A percentile compares a stretch with the other conserved stretches of the same genome.
These are phyloP conservation scores for Malacosoma neustria DNA, from an alignment of 2,888 invertebrate species.

Conservation along the genomic window DNA sequence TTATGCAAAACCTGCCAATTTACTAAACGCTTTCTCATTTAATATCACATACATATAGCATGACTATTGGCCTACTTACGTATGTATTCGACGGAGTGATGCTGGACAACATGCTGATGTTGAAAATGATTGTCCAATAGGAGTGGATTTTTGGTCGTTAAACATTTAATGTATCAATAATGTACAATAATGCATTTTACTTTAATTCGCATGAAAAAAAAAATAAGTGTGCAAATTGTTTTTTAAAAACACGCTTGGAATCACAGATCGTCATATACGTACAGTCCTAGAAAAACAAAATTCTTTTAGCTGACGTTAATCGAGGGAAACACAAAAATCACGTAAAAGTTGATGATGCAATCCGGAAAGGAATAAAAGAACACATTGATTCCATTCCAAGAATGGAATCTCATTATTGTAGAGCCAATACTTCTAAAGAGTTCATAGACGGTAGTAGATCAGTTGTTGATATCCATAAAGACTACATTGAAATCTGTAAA, in stretches of 20 bases:
- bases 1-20: too few species aligned
- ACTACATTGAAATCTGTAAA: slow-evolving; percentile 6
- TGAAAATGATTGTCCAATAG: too few species aligned
- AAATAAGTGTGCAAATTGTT: slow-evolving; percentile 5
- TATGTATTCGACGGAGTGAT: too few species aligned
- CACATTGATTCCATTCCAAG: slow-evolving; percentile 4
- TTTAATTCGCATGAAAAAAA: slow-evolving; percentile 1
- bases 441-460: slow-evolving; percentile 5
- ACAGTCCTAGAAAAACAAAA: slow-evolving; percentile 5
- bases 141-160: too few species aligned
- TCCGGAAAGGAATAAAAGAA: slow-evolving; percentile 1
- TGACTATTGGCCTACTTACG: too few species aligned
- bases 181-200: slow-evolving; percentile 3
- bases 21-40: too few species aligned
- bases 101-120: too few species aligned
- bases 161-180: too few species aligned
- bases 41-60: too few species aligned
- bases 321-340: slow-evolving; percentile 4
- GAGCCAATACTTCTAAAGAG: slow-evolving; percentile 1
- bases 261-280: slow-evolving; percentile 4
- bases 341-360: slow-evolving; percentile 1
- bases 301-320: slow-evolving; percentile 1
- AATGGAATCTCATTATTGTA: slow-evolving; percentile 3
- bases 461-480: slow-evolving; percentile 6
- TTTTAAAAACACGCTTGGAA: slow-evolving; percentile 5